These are phyloP conservation scores for Leptopilina boulardi DNA, from an alignment of 1,140 invertebrate species.

Conservation along the genomic window DNA sequence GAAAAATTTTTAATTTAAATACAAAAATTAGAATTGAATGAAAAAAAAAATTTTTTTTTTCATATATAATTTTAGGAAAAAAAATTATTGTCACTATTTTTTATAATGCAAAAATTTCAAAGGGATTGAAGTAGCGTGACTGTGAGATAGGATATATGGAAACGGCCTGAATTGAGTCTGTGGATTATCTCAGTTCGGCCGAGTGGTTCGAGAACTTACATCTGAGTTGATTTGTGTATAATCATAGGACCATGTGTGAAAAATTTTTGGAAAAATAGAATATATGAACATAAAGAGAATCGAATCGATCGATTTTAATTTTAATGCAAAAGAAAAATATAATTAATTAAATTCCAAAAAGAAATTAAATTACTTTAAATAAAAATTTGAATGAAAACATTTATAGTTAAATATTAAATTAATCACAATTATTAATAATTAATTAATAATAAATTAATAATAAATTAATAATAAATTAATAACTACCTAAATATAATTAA, in stretches of 20 bases:
- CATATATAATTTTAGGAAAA: neutral
- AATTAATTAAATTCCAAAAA: no score
- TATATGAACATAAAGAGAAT: neutral
- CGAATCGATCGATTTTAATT: neutral
- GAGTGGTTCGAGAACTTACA: slow-evolving; percentile 22
- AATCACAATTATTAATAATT: no score
- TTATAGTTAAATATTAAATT: no score
- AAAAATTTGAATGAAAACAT: no score
- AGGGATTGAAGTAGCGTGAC: neutral
- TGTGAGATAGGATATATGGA: slow-evolving; percentile 17
- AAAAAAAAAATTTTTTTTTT: neutral
- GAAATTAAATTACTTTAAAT: no score
- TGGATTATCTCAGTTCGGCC: slow-evolving; percentile 13
- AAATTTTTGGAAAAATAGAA: neutral
- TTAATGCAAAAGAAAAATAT: neutral
- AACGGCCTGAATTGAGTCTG: neutral
- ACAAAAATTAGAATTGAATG: no score
- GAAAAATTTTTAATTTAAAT: no score
- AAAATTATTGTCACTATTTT: neutral
- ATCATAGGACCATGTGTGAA: slow-evolving; percentile 5
- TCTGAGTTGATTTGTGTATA: slow-evolving; percentile 6
- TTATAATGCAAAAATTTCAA: neutral
- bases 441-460: no score
- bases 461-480: no score
- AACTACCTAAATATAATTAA: no score